phyloP scores from a whole-genome alignment of 1,140 invertebrate genomes.

The Aphis gossypii region DNA sequence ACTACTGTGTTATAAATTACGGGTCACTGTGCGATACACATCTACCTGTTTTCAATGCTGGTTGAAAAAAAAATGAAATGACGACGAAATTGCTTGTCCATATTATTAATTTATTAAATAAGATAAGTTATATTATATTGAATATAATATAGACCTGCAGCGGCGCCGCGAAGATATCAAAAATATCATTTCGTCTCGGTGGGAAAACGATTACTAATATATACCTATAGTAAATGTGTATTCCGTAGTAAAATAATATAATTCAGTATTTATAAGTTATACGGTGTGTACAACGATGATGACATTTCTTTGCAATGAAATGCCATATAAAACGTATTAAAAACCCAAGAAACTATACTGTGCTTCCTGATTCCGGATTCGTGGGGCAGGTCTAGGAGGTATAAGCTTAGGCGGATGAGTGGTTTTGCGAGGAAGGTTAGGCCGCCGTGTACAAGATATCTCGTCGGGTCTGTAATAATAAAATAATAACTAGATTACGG shows the following conservation, averaged over 20 bases:
- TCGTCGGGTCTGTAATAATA: not conserved
- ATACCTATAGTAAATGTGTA: not conserved
- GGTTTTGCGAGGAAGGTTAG: not conserved
- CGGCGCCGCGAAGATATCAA: not conserved
- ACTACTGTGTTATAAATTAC: not conserved
- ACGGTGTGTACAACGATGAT: not conserved
- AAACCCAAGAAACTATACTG: not conserved
- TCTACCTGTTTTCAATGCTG: not conserved
- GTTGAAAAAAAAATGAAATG: not conserved
- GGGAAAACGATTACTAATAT: not conserved
- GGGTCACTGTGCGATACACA: not conserved
- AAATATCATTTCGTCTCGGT: not conserved
- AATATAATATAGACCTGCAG: not conserved
- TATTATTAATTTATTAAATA: not conserved
- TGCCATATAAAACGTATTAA: not conserved
- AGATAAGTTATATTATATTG: too few relatives aligned
- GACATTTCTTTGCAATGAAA: not conserved
- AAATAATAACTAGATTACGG: not conserved
- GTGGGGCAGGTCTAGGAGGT: not conserved
- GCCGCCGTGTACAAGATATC: constrained; percentile 4
- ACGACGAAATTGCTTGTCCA: not conserved
- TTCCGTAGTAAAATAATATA: not conserved
- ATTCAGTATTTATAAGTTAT: not conserved
- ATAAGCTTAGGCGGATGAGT: not conserved
- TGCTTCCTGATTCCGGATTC: constrained; percentile 6